These are phyloP conservation scores for Phoxinus phoxinus DNA, from an alignment of 2,113 vertebrate genomes.

Conservation along the genomic window DNA sequence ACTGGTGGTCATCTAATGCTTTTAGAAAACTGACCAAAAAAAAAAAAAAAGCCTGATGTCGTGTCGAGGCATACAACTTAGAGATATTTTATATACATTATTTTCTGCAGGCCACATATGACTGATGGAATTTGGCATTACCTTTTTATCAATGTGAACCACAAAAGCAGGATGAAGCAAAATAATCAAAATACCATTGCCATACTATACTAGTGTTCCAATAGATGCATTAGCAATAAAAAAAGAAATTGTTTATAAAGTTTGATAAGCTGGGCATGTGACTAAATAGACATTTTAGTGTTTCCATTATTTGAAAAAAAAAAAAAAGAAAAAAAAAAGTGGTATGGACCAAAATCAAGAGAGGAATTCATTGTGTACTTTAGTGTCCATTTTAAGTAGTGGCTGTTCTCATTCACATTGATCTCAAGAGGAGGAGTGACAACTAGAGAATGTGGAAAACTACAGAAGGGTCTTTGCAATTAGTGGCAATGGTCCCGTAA, in stretches of 20 bases:
- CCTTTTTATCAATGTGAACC: slow-evolving; percentile 30
- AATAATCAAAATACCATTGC: slow-evolving; percentile 8
- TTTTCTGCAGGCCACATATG: slow-evolving; percentile 25
- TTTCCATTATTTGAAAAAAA: slow-evolving; percentile 24
- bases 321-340: neutral
- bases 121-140: slow-evolving; percentile 47
- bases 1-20: slow-evolving; percentile 7
- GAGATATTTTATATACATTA: slow-evolving; percentile 37
- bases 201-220: slow-evolving; percentile 33
- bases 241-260: neutral
- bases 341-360: slow-evolving; percentile 39
- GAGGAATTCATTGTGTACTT: slow-evolving; percentile 17
- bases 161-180: slow-evolving; percentile 29
- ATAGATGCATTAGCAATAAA: slow-evolving; percentile 38
- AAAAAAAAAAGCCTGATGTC: neutral
- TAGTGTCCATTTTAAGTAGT: slow-evolving; percentile 47
- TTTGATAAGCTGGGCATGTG: neutral
- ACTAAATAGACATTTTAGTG: slow-evolving; percentile 23
- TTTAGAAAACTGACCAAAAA: slow-evolving; percentile 1
- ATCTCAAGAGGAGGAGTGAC: slow-evolving; percentile 27
- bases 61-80: slow-evolving; percentile 1
- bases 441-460: slow-evolving; percentile 50
- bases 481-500: slow-evolving; percentile 65
- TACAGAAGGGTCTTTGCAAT: slow-evolving; percentile 52
- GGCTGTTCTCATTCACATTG: slow-evolving; percentile 39